Evolutionary conservation across 92 coral and sea anemone genomes (phyloP), one percentile per base, ranked within the genome.

Genomic region (Phenganax marumi): DNA sequence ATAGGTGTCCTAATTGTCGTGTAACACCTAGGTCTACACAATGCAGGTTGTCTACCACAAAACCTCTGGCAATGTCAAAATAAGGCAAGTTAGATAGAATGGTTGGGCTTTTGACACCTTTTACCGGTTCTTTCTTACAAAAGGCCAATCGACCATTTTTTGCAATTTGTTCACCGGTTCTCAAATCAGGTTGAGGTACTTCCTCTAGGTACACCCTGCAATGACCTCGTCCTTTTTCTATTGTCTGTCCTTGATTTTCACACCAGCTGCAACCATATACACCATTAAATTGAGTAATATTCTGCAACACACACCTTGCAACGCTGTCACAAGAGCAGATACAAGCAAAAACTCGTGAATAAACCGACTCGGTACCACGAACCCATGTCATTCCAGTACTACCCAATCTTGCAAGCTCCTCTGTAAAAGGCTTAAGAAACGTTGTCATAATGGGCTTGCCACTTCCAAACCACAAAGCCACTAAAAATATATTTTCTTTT

Each of bases 161-260:
- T 49, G 9, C n/a, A 3, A 52, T 50, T 73, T 24, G 26, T 73
- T 73, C 46, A 52, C 18, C 0, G 12, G 79, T 73, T 73, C 79
- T 73, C 5, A 73, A 23, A 23, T 73, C 79, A 2, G 51, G 79
- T 12, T 52, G 58, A 0, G 7, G 17, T 8, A 4, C 56, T 18
- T 51, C 60, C 51, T 73, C 79, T 49, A 21, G 43, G 33, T 73
- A 73, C 21, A 73, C 79, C 25, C 61, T 49, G 61, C 79, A 73
- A 52, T 73, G 79, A 73, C 79, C 79, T 3, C 68, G 68, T 62
- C 58, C 79, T 73, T 73, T 73, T 73, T 48, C 79, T 8, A 73
- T 73, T 50, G 79, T 12, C 62, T 73, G 24, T 17, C 79, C 79
- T 49, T 43, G 79, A 73, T 73, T 49, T 49, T 49, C 54, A 73